Evolutionary conservation across 2,888 invertebrate genomes (phyloP), one percentile per base, ranked within the genome.

Genomic region (Galeruca laticollis): DNA sequence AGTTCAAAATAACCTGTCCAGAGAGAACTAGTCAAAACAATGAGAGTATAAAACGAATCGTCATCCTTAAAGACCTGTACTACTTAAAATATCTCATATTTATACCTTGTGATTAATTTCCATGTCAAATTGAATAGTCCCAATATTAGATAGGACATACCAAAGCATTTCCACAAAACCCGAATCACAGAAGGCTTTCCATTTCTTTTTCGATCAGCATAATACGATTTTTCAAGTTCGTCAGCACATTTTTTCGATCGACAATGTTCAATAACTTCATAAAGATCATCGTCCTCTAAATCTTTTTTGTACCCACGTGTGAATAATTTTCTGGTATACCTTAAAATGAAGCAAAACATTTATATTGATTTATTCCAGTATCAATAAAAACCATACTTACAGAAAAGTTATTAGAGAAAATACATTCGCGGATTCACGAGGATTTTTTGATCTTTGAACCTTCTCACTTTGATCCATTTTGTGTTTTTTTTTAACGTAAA

Each of bases 241-340:
- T 82, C 78, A 1, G 79, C 78, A 59, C 77, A 76, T 59, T 65
- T 71, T 68, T 79, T 78, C 13, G 82, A 80, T 40, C 73, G 73
- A 31, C 79, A 88, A 18, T 85, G 84, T 60, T 85, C 84, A 13
- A 89, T 83, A 52, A 88, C 87, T 75, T 87, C 86, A 78, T 88
- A 90, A n/a, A 91, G 81, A 78, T 91, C 91, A 52, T 88, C 86
- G 52, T 89, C 88, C 77, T 89, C 88, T 52, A 93, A 87, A 76
- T 92, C 91, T 26, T 89, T 87, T 67, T 86, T 88, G 47, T 74
- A 77, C 5, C 92, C 93, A 82, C 88, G 89, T 81, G 88, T 88
- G 78, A 93, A 92, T 5, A 90, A 88, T 73, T 89, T 89, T 64
- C 90, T 83, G 0, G 92, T 88, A 89, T 92, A 93, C 81, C 93